Evolutionary conservation across 2,888 invertebrate species (phyloP).

Genomic region (Eurytoma adleriae): DNA sequence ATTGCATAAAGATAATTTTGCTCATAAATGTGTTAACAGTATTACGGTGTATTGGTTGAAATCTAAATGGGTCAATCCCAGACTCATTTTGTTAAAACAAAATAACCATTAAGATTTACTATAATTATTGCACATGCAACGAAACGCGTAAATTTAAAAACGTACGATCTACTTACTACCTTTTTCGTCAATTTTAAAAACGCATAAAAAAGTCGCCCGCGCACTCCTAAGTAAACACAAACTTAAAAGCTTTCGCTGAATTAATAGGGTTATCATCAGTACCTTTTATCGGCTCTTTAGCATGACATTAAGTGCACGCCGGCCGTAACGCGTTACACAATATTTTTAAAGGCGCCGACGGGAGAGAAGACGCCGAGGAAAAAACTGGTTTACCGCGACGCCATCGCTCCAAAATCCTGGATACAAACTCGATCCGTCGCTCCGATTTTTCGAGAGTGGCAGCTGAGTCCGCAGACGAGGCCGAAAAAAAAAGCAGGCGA

Average conservation of each 20-base stretch:
- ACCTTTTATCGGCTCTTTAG: slow-evolving; percentile 20
- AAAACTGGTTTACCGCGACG: slow-evolving; percentile 17
- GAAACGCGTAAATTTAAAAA: not conserved
- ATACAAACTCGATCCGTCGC: slow-evolving; percentile 1
- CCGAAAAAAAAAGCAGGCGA: not conserved
- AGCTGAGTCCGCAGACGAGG: not conserved
- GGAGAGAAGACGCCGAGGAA: not conserved
- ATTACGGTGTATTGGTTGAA: too few species aligned
- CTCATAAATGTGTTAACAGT: too few species aligned
- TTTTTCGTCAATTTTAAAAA: too few species aligned
- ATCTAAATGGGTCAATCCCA: too few species aligned
- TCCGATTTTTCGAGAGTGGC: slow-evolving; percentile 2
- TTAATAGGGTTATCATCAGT: not conserved
- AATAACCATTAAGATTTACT: too few species aligned
- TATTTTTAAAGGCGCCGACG: not conserved
- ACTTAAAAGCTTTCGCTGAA: not conserved
- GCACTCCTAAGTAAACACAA: too few species aligned
- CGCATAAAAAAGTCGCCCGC: too few species aligned
- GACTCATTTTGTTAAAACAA: too few species aligned
- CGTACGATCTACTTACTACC: not conserved
- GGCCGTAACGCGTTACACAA: not conserved
- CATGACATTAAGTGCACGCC: not conserved
- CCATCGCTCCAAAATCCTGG: slow-evolving; percentile 31
- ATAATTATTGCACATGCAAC: too few species aligned
- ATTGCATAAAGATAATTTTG: too few species aligned